These are phyloP conservation scores for Sinonovacula constricta DNA, from an alignment of 1,140 invertebrate genomes.

Conservation along the genomic window DNA sequence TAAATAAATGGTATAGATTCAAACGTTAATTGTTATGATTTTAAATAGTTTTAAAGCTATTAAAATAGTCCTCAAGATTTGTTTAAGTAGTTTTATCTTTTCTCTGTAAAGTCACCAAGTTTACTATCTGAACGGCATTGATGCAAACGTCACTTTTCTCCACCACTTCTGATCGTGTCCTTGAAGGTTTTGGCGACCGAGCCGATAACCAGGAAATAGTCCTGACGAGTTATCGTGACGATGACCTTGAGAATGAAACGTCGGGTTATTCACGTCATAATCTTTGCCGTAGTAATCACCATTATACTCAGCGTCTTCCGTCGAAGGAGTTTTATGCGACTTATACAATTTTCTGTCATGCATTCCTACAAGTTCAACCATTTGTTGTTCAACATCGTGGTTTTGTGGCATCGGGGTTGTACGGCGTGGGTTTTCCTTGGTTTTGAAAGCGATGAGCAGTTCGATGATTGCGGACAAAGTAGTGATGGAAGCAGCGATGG, in stretches of 20 bases:
- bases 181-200: constrained; percentile 33
- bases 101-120: no score
- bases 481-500: constrained; percentile 9
- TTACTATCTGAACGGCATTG: no score
- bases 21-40: no score
- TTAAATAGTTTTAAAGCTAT: no score
- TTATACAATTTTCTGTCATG: constrained; percentile 6
- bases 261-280: constrained; percentile 29
- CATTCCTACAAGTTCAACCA: background rate
- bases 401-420: background rate
- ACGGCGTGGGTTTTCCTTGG: background rate
- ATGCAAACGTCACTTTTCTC: constrained; percentile 48
- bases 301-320: background rate
- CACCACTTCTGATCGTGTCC: constrained; percentile 48
- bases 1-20: no score
- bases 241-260: constrained; percentile 16
- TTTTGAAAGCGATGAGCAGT: constrained; percentile 16
- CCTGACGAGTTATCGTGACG: constrained; percentile 1
- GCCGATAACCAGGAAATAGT: constrained; percentile 43
- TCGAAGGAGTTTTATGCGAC: background rate
- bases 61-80: no score
- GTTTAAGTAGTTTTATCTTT: no score
- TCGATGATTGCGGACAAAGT: constrained; percentile 12
- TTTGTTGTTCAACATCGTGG: constrained; percentile 9
- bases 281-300: constrained; percentile 33